Percentiles rank a stretch among this genome's conserved stretches.
These are phyloP conservation scores for Heteropelma amictum DNA, from an alignment of 2,888 invertebrate species.

Conservation along the genomic window DNA sequence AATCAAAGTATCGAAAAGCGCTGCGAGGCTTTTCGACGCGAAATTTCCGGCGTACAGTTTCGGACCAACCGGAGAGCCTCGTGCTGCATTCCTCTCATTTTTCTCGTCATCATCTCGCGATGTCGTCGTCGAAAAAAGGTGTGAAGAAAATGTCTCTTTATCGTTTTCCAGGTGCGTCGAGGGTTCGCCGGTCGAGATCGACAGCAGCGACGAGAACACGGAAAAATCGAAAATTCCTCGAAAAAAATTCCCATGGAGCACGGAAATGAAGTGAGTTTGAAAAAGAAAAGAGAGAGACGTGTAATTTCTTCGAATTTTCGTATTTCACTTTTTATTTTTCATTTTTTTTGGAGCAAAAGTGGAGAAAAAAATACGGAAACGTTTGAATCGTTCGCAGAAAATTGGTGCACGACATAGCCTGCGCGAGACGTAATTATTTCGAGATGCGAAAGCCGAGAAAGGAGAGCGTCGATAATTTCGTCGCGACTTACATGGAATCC, in stretches of 20 bases:
- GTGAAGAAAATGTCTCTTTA: background rate
- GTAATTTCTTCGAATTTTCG: no score
- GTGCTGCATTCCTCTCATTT: slow-evolving; percentile 18
- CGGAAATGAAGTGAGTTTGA: slow-evolving; percentile 81
- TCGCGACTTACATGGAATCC: slow-evolving; percentile 80
- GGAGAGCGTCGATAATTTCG: slow-evolving; percentile 79
- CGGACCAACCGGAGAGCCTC: no score
- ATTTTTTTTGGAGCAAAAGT: no score
- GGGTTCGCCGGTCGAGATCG: slow-evolving; percentile 65
- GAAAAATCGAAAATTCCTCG: slow-evolving; percentile 83
- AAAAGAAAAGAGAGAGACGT: no score
- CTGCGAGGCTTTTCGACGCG: no score
- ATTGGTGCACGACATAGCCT: slow-evolving; percentile 69
- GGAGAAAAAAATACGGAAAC: no score
- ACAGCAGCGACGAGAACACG: slow-evolving; percentile 69
- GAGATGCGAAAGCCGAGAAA: slow-evolving; percentile 78
- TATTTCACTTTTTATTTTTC: no score
- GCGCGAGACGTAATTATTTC: slow-evolving; percentile 74
- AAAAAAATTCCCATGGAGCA: slow-evolving; percentile 87
- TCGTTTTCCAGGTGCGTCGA: slow-evolving; percentile 72
- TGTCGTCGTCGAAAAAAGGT: background rate
- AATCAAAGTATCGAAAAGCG: no score
- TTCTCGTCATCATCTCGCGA: background rate
- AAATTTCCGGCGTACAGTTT: no score
- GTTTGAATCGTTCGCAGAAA: slow-evolving; percentile 61